phyloP scores from a whole-genome alignment of 2,888 invertebrate genomes.

The Chaetogeoica ovagalla region DNA sequence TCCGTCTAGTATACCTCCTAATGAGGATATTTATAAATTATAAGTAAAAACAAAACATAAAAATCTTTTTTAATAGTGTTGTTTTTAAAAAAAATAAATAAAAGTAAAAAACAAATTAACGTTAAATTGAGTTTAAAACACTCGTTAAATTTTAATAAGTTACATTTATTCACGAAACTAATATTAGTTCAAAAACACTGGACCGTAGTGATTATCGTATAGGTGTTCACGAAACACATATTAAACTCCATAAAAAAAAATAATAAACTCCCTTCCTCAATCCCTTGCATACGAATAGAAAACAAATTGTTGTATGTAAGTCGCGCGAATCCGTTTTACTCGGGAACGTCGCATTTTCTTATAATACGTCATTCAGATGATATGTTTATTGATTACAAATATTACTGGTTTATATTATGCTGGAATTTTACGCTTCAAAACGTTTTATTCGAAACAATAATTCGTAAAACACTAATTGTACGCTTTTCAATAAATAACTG shows the following conservation, averaged over 20 bases:
- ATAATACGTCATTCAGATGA: background rate
- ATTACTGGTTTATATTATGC: background rate
- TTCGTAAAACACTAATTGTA: slow-evolving; percentile 32
- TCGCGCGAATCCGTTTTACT: background rate
- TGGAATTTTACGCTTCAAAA: slow-evolving; percentile 3
- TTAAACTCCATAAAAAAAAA: background rate
- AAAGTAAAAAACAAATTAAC: too few species aligned
- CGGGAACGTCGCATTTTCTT: too few species aligned
- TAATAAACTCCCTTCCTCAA: too few species aligned
- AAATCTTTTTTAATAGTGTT: too few species aligned
- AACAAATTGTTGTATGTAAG: background rate
- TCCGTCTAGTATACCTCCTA: too few species aligned
- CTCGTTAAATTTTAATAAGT: too few species aligned
- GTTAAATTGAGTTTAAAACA: too few species aligned
- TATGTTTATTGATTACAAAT: slow-evolving; percentile 3
- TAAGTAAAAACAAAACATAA: too few species aligned
- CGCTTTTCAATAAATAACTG: slow-evolving; percentile 3
- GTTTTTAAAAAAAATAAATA: too few species aligned
- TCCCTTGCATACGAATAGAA: background rate
- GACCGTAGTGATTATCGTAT: background rate
- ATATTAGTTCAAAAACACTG: background rate
- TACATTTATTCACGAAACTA: too few species aligned
- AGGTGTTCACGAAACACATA: background rate
- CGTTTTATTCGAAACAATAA: slow-evolving; percentile 31
- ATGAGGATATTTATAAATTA: too few species aligned